A percentile compares a stretch with the other conserved stretches of the same genome.
These are phyloP conservation scores for Caenorhabditis sp. DNA, from an alignment of 2,888 invertebrate genomes.

Conservation along the genomic window DNA sequence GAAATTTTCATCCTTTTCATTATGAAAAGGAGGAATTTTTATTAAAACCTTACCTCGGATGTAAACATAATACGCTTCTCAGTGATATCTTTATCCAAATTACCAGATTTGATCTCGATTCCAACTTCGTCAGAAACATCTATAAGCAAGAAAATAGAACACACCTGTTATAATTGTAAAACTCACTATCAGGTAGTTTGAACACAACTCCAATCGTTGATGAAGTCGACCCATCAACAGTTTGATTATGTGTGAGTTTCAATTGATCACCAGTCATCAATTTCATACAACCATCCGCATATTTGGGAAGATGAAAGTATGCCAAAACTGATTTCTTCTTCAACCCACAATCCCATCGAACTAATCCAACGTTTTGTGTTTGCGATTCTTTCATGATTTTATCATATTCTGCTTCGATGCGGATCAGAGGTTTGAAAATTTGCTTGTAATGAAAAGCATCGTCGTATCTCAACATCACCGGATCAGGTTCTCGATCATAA, in stretches of 20 bases:
- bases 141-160: conserved; percentile 44
- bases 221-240: conserved; percentile 77
- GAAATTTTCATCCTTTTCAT: no score
- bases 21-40: no score
- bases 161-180: not conserved
- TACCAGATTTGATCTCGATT: conserved; percentile 89
- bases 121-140: conserved; percentile 97
- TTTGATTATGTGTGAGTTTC: conserved; percentile 79
- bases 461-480: conserved; percentile 83
- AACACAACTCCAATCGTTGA: conserved; percentile 97
- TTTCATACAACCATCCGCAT: conserved; percentile 90
- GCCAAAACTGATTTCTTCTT: conserved; percentile 94
- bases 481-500: conserved; percentile 95
- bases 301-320: conserved; percentile 91
- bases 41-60: conserved; percentile 90
- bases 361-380: conserved; percentile 86
- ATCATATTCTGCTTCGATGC: conserved; percentile 97
- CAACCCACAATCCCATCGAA: conserved; percentile 96
- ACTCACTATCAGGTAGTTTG: conserved; percentile 76
- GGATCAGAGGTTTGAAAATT: conserved; percentile 94
- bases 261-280: conserved; percentile 98
- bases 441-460: conserved; percentile 99
- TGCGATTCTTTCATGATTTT: conserved; percentile 95
- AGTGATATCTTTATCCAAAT: conserved; percentile 81
- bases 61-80: conserved; percentile 93